Evolutionary conservation across 2,888 invertebrate genomes (phyloP).

Genomic region (Acronicta leporina): DNA sequence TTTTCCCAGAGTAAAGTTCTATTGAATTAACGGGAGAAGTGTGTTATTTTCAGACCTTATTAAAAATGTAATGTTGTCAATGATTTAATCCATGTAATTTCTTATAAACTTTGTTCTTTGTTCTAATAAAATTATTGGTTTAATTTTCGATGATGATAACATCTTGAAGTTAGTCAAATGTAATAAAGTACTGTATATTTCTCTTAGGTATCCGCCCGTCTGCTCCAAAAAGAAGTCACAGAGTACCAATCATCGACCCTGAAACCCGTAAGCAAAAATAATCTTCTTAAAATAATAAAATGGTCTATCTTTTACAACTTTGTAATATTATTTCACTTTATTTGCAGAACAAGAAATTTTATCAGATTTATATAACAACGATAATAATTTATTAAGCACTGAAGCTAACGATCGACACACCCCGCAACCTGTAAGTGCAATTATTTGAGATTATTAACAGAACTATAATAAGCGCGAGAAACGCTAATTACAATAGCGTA

Average conservation of each 20-base stretch:
- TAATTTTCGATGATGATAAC: neutral
- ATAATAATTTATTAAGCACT: constrained; percentile 76
- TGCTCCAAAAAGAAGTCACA: constrained; percentile 75
- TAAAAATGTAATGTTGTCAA: too few species aligned
- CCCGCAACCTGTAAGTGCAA: constrained; percentile 83
- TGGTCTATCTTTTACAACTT: constrained; percentile 7
- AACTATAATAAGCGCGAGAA: too few species aligned
- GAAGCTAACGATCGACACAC: constrained; percentile 87
- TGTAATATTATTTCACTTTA: constrained; percentile 35
- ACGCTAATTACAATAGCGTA: too few species aligned
- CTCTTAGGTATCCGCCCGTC: constrained; percentile 76
- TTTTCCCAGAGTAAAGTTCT: too few species aligned
- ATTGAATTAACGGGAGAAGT: too few species aligned
- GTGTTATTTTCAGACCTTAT: too few species aligned
- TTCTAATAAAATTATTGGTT: neutral
- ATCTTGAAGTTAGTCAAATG: neutral
- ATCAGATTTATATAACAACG: constrained; percentile 80
- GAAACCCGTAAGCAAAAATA: constrained; percentile 75
- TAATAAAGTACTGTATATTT: constrained; percentile 11
- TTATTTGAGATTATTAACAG: neutral
- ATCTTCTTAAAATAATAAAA: neutral
- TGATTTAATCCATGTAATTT: too few species aligned
- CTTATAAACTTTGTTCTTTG: too few species aligned
- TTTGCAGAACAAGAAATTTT: constrained; percentile 86
- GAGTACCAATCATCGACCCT: constrained; percentile 81